Conservation (phyloP, 2,888 invertebrate genomes). For the Drosophila bunnanda region DNA sequence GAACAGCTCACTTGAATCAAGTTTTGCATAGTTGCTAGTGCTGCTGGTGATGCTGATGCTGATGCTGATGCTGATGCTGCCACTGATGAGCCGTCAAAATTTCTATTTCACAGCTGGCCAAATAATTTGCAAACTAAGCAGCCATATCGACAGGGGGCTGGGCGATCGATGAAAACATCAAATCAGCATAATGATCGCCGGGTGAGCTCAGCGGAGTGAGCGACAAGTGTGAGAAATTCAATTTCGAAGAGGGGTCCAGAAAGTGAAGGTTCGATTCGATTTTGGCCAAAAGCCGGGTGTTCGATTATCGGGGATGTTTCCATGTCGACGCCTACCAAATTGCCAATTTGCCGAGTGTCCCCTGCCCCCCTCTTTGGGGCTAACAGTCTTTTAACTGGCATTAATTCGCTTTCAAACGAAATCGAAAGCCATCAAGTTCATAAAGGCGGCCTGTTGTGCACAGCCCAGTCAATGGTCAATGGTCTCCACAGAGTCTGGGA, state of each 20-base stretch:
- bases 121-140: conserved; percentile 49
- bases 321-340: conserved; percentile 65
- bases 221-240: conserved; percentile 76
- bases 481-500: conserved; percentile 34
- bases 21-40: conserved; percentile 21
- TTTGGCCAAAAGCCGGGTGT: conserved; percentile 1
- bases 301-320: conserved; percentile 26
- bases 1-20: conserved; percentile 17
- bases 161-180: conserved; percentile 58
- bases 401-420: conserved; percentile 58
- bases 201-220: conserved; percentile 31
- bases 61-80: conserved; percentile 10
- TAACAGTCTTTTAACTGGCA: conserved; percentile 57
- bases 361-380: not conserved
- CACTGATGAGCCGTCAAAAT: conserved; percentile 56
- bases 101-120: conserved; percentile 49
- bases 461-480: conserved; percentile 25
- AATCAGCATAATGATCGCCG: conserved; percentile 57
- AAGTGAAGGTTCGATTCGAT: conserved; percentile 41
- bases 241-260: conserved; percentile 51
- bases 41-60: conserved; percentile 7
- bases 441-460: conserved; percentile 24
- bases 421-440: conserved; percentile 64
- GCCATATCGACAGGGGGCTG: conserved; percentile 37
- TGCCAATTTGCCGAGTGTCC: conserved; percentile 24